Evolutionary conservation across 2,888 invertebrate species (phyloP).

Genomic region (Drosophila limbata): DNA sequence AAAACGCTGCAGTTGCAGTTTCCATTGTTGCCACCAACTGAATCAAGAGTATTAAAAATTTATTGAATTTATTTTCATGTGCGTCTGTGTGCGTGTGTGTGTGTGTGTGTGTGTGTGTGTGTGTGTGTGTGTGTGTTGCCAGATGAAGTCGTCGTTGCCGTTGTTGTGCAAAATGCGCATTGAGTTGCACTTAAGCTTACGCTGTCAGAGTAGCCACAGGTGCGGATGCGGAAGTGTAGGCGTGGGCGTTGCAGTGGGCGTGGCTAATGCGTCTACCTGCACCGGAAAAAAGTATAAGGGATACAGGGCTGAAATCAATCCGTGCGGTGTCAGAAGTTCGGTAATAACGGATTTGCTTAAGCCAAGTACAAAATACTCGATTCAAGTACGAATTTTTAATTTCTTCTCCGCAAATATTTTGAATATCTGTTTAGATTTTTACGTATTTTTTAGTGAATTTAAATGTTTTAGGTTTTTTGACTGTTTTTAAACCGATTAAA

Average conservation of each 20-base stretch:
- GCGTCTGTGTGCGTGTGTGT: neutral
- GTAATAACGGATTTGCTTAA: too few relatives aligned
- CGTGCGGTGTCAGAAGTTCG: neutral
- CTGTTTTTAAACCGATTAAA: too few relatives aligned
- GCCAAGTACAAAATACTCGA: too few relatives aligned
- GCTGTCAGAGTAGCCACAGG: slow-evolving; percentile 21
- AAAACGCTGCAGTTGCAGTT: slow-evolving; percentile 22
- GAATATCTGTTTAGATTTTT: too few relatives aligned
- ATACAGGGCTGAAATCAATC: too few relatives aligned
- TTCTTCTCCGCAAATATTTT: neutral
- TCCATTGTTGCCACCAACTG: slow-evolving; percentile 57
- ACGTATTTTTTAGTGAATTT: too few relatives aligned
- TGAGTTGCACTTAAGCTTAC: slow-evolving; percentile 71
- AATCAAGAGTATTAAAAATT: slow-evolving; percentile 71
- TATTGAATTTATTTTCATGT: slow-evolving; percentile 74
- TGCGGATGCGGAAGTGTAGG: neutral
- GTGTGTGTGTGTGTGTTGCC: neutral
- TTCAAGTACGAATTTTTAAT: too few relatives aligned
- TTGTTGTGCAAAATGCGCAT: slow-evolving; percentile 39
- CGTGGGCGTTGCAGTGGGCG: slow-evolving; percentile 10
- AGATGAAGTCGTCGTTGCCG: neutral
- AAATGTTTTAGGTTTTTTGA: too few relatives aligned
- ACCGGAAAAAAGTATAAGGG: too few relatives aligned
- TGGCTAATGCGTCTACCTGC: slow-evolving; percentile 36
- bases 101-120: neutral